Conservation (phyloP, 2,797 vertebrate genomes). For the Centroberyx gerrardi region DNA sequence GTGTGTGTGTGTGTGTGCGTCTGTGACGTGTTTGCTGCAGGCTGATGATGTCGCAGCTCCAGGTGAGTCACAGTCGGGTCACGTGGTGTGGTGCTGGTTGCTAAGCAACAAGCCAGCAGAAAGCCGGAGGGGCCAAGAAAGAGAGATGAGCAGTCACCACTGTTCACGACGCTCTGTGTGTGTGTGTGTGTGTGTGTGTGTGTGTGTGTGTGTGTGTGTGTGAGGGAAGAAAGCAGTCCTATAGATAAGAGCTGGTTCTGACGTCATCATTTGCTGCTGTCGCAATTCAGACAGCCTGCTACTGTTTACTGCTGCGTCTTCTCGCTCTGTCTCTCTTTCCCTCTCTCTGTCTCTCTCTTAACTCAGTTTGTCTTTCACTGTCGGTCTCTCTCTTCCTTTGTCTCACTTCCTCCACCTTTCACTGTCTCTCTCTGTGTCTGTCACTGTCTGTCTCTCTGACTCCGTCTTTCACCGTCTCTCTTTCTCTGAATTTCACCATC, state of each 20-base stretch:
- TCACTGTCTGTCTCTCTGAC: background rate
- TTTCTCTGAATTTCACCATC: background rate
- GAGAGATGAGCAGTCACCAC: constrained; percentile 75
- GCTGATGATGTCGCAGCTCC: constrained; percentile 83
- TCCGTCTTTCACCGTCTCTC: constrained; percentile 14
- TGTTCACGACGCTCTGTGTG: constrained; percentile 20
- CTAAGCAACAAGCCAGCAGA: constrained; percentile 85
- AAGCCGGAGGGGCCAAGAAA: constrained; percentile 83
- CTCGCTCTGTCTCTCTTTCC: background rate
- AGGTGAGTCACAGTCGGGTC: constrained; percentile 90
- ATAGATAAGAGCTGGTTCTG: constrained; percentile 76
- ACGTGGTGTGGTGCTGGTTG: constrained; percentile 83
- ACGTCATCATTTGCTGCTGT: constrained; percentile 77
- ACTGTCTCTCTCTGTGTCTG: constrained; percentile 1
- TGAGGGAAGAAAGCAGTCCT: constrained; percentile 59
- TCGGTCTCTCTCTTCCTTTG: constrained; percentile 1
- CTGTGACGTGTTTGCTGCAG: constrained; percentile 71
- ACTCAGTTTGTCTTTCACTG: background rate
- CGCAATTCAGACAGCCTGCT: constrained; percentile 61
- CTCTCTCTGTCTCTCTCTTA: constrained; percentile 5
- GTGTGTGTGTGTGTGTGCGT: constrained; percentile 43
- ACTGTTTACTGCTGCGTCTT: constrained; percentile 49
- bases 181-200: constrained; percentile 33
- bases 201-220: constrained; percentile 10
- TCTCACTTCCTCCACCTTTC: constrained; percentile 8